Evolutionary conservation across 1,140 invertebrate species (phyloP).

Genomic region (Diachasma alloeum): DNA sequence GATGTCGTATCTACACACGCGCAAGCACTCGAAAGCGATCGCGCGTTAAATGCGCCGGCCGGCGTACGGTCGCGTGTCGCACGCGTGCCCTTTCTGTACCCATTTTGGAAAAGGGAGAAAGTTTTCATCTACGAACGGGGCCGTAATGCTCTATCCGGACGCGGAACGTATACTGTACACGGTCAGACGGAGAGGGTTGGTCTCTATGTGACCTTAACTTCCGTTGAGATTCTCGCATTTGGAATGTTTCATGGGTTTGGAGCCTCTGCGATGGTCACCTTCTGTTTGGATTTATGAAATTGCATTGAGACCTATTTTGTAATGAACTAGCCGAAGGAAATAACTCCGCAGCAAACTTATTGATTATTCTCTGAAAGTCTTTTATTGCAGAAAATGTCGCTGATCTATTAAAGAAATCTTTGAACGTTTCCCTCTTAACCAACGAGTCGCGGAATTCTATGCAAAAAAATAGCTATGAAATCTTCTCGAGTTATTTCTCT

Average conservation of each 20-base stretch:
- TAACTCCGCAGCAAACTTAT: no score
- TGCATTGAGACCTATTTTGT: no score
- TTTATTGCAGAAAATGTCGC: no score
- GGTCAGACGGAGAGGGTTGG: background rate
- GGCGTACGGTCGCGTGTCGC: slow-evolving; percentile 58
- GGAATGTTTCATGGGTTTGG: background rate
- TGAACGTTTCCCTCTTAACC: no score
- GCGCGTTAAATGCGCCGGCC: slow-evolving; percentile 63
- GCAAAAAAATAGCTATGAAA: no score
- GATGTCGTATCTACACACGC: slow-evolving; percentile 35
- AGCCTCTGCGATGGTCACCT: no score
- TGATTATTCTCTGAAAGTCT: no score
- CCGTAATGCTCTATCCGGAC: background rate
- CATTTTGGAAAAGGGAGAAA: slow-evolving; percentile 12
- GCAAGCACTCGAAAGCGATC: slow-evolving; percentile 62
- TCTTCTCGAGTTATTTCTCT: no score
- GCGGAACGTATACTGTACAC: background rate
- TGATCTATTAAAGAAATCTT: no score
- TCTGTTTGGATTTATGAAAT: no score
- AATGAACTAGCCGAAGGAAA: no score
- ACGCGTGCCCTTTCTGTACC: slow-evolving; percentile 51
- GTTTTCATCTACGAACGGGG: background rate
- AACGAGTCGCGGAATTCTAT: no score
- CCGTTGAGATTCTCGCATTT: background rate
- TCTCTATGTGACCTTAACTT: background rate